Conservation (phyloP, 2,113 vertebrate genomes). For the Tachycineta bicolor region DNA sequence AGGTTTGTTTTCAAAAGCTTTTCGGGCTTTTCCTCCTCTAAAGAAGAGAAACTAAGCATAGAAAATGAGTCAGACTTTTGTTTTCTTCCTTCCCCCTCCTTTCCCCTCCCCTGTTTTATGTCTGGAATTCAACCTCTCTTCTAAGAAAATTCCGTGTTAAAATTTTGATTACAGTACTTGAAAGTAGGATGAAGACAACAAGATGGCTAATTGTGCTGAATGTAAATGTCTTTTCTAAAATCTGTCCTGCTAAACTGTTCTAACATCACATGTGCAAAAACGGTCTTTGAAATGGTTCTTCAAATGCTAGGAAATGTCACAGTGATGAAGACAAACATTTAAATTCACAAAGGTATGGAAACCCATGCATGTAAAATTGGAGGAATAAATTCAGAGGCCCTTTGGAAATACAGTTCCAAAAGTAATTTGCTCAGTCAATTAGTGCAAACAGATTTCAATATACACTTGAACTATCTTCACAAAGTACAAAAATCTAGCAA, state of each 20-base stretch:
- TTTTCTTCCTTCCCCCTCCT: background rate
- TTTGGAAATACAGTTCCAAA: background rate
- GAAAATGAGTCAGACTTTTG: background rate
- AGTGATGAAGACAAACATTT: background rate
- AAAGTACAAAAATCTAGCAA: background rate
- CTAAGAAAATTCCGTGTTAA: background rate
- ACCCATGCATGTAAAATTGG: background rate
- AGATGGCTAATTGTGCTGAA: background rate
- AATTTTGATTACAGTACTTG: background rate
- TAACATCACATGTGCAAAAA: background rate
- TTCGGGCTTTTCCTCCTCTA: constrained; percentile 7
- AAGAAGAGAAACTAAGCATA: constrained; percentile 40
- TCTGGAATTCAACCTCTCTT: background rate
- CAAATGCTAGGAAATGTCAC: background rate
- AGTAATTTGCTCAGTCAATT: constrained; percentile 35
- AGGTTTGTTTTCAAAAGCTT: constrained; percentile 58
- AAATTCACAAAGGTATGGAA: constrained; percentile 46
- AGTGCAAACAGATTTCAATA: constrained; percentile 15
- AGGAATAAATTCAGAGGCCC: constrained; percentile 18
- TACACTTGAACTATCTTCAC: constrained; percentile 2
- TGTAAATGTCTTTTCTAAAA: background rate
- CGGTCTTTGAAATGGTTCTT: constrained; percentile 25
- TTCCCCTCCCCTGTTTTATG: background rate
- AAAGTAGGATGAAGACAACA: background rate
- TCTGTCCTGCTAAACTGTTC: background rate